These are phyloP conservation scores for Alentia gelatinosa DNA, from an alignment of 2,888 invertebrate genomes.

Conservation along the genomic window DNA sequence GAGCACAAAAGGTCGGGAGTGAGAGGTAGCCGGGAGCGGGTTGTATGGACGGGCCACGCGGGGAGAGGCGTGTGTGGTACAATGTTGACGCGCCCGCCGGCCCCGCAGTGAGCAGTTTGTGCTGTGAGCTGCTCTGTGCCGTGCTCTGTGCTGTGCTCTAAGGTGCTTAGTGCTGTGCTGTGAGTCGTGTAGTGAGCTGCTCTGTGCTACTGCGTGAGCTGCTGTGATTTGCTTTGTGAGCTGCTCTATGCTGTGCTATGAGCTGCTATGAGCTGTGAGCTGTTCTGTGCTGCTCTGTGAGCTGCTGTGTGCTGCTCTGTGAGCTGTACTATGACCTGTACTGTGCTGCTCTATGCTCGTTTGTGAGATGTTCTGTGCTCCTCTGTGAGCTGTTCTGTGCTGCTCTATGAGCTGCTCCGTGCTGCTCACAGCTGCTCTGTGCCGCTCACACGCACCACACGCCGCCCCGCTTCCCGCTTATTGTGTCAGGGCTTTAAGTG, in stretches of 20 bases:
- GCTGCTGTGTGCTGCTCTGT: not conserved
- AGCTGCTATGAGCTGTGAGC: not conserved
- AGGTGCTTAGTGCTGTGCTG: not conserved
- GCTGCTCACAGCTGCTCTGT: not conserved
- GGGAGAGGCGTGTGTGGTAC: not conserved
- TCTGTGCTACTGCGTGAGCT: not conserved
- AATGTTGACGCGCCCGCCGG: too few species aligned
- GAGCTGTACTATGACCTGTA: not conserved
- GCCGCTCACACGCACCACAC: too few species aligned
- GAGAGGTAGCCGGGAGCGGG: not conserved
- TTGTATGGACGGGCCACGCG: not conserved
- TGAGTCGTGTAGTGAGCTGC: not conserved
- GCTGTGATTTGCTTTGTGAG: not conserved
- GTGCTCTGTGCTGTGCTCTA: too few species aligned
- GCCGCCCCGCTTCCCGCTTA: not conserved
- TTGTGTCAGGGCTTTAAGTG: not conserved
- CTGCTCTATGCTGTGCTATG: not conserved
- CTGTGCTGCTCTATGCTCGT: not conserved
- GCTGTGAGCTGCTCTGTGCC: too few species aligned
- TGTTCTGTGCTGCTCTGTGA: not conserved
- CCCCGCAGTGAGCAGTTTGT: too few species aligned
- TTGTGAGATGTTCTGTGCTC: not conserved
- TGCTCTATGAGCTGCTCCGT: not conserved
- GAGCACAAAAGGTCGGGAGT: too few species aligned
- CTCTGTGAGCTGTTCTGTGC: not conserved